Base-by-base conservation (phyloP, 2,797 vertebrate genomes). In the Micrastur ruficollis region DNA sequence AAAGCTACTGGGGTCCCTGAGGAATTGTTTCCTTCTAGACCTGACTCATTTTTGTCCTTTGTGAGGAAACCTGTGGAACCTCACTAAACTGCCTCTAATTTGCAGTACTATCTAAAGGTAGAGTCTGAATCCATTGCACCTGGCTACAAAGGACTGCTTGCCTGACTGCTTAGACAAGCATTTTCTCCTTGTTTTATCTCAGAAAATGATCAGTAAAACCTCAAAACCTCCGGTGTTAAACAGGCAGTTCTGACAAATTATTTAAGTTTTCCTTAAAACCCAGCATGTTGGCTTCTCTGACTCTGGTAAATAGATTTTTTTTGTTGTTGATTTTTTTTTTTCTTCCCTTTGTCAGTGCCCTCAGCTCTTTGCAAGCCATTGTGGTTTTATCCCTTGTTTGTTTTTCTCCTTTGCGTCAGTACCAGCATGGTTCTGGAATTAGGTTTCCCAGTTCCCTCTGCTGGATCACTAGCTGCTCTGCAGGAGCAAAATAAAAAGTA, bases 371-470 rank as follows among this genome's bases (percentile, higher is more conserved):
- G 38, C 9, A 27, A 92, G 79, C 76, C 23, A 6, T 53, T 65
- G 81, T 71, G 93, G 78, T 70, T 96, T 53, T 78, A 67, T 27
- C 82, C 13, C 84, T 14, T 92, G 78, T 95, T 96, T 97, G 88
- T 93, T 82, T 82, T 90, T 90, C 61, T 85, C 92, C 90, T 95
- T 65, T 97, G 90, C 93, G 90, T 96, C 97, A 97, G 67, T 11
- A 88, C 62, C 96, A 93, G 93, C 94, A 66, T 82, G 91, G 78
- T n/a, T 72, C 90, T 97, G 94, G 95, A 97, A 88, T 96, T 87
- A 81, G 63, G 94, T 95, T 91, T 95, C 94, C 76, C 75, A 46
- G 95, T 96, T 96, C 96, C 96, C 96, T 96, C 95, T 97, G 94
- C 97, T 97, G 96, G 96, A 94, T 92, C 86, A 42, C 68, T 62